A percentile compares a stretch with the other conserved stretches of the same genome.
These are phyloP conservation scores for Holacanthella duospinosa DNA, from an alignment of 2,888 invertebrate species.

Conservation along the genomic window DNA sequence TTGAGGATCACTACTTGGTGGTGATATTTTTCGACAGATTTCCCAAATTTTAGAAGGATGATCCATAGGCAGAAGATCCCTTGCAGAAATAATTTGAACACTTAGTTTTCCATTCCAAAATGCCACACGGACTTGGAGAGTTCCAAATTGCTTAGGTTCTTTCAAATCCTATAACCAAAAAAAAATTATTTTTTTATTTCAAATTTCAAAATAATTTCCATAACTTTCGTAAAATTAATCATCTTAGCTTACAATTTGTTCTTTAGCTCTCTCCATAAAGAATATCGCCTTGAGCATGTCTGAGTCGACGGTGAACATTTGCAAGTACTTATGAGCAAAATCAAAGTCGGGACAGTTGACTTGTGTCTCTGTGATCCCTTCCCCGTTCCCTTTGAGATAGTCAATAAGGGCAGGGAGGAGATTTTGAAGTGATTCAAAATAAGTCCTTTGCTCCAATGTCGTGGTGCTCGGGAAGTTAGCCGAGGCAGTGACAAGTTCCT, in stretches of 20 bases:
- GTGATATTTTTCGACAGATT: slow-evolving; percentile 14
- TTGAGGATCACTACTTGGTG: slow-evolving; percentile 26
- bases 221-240: neutral
- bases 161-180: neutral
- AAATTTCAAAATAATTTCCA: neutral
- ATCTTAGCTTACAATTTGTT: slow-evolving; percentile 20
- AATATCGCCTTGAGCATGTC: slow-evolving; percentile 23
- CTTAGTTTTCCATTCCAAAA: slow-evolving; percentile 24
- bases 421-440: slow-evolving; percentile 17
- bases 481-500: slow-evolving; percentile 14
- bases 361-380: slow-evolving; percentile 22
- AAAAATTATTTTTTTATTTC: neutral
- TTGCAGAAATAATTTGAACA: slow-evolving; percentile 24
- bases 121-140: slow-evolving; percentile 18
- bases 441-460: slow-evolving; percentile 14
- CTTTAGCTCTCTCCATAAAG: slow-evolving; percentile 15
- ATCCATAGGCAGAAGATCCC: slow-evolving; percentile 20
- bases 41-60: slow-evolving; percentile 10
- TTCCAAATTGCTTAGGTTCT: slow-evolving; percentile 18
- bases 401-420: slow-evolving; percentile 15
- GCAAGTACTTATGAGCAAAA: slow-evolving; percentile 9
- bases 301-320: slow-evolving; percentile 21
- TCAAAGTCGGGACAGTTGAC: slow-evolving; percentile 20
- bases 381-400: slow-evolving; percentile 28
- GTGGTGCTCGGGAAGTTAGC: slow-evolving; percentile 5